These are phyloP conservation scores for Neolamprologus hecqui DNA, from an alignment of 2,113 vertebrate species.

Conservation along the genomic window DNA sequence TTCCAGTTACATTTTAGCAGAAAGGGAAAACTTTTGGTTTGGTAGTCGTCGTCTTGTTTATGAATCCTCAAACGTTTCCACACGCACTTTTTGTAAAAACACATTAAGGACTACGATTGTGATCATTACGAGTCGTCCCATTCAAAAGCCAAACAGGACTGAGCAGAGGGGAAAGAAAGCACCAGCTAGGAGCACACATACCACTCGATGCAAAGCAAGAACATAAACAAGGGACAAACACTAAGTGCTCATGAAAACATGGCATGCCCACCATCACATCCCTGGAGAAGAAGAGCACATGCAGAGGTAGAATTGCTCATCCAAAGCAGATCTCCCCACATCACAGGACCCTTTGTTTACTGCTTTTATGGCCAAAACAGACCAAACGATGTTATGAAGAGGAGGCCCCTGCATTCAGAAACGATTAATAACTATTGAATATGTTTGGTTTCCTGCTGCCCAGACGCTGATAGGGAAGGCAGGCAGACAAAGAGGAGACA, in stretches of 20 bases:
- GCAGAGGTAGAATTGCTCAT: background rate
- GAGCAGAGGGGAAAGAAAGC: background rate
- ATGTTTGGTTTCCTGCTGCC: slow-evolving; percentile 70
- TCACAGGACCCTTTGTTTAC: slow-evolving; percentile 44
- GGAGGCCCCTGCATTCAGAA: slow-evolving; percentile 54
- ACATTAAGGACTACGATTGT: background rate
- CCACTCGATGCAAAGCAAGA: background rate
- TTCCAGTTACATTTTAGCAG: background rate
- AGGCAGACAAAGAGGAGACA: slow-evolving; percentile 70
- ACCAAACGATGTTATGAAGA: slow-evolving; percentile 48
- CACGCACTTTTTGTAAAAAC: background rate
- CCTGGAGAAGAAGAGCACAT: background rate
- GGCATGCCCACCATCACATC: background rate
- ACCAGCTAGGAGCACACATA: background rate
- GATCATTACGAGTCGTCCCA: background rate
- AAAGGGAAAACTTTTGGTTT: background rate
- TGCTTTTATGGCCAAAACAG: slow-evolving; percentile 43
- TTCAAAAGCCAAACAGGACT: background rate
- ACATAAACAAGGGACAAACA: background rate
- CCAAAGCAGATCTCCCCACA: background rate
- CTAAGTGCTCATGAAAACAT: slow-evolving; percentile 14
- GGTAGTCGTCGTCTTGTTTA: background rate
- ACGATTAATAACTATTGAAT: slow-evolving; percentile 74
- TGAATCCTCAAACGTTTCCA: background rate
- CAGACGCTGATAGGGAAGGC: slow-evolving; percentile 70